Base-by-base conservation (phyloP, 1,140 invertebrate genomes). In the Drosophila insularis region DNA sequence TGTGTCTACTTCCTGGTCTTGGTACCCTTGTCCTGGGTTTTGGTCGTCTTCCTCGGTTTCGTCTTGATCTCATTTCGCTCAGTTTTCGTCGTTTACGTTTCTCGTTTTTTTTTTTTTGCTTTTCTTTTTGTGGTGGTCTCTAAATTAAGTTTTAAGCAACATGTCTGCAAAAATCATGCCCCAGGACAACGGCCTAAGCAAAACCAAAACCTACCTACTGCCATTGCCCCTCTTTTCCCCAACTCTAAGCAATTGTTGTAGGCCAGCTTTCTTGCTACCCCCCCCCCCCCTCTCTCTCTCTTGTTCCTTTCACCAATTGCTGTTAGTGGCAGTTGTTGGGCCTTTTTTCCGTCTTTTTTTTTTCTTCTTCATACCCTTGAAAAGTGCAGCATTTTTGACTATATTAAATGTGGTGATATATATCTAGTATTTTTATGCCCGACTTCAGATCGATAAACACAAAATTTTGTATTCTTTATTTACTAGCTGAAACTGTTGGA, bases 71-170 rank as follows among this genome's bases (percentile, higher is more conserved):
- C 75, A 68, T 87, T 81, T 74, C 62, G 55, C 54, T 61, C 43
- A 31, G 32, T 46, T 46, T 13, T 61, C 0, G 11, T 37, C 32
- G 21, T 73, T 58, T 23, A 58, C 23, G 61, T 54, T n/a, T 32
- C 32, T 60, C 64, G 60, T 69, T 53, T 74, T 54, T 73, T 61
- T 54, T 72, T 60, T 72, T 54, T 55, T 27, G 10, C 35, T 68
- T 68, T 71, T 71, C 63, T 78, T 86, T 78, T 60, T 74, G 64
- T 78, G 74, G 65, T 72, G 67, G 76, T 59, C 69, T 80, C 80
- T 82, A 87, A 87, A 87, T 87, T 87, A 87, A 87, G 82, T 87
- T 87, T 89, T 82, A 87, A 80, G 82, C 82, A 87, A 82, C 84
- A 87, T 87, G 82, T 87, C 82, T 87, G 82, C 84, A 87, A 87